Base-by-base conservation (phyloP, 2,888 invertebrate species). In the Lasioglossum zephyrum region DNA sequence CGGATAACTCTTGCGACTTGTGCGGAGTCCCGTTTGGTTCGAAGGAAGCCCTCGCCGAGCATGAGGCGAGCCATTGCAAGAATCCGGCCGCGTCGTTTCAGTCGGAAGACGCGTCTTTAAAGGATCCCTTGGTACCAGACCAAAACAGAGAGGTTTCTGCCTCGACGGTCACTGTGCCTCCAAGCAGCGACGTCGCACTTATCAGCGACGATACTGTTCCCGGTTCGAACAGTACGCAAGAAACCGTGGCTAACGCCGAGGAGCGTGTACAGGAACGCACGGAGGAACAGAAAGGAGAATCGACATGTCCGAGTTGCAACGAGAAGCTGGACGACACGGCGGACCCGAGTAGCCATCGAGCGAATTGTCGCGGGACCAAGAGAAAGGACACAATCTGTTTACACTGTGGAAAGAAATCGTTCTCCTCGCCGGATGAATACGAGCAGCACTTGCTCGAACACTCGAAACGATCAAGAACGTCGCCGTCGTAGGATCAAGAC, bases 341-440 rank as follows among this genome's bases (percentile, higher is more conserved):
- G 47, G 86, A 85, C 36, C 60, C 72, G 2, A 78, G 69, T 4
- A 16, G 76, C 13, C 81, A 85, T 70, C 81, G 76, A 18, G 73
- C 81, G 69, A 78, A 79, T 70, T 76, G 76, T 53, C 75, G 66
- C 2, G 53, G 77, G 47, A 53, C 26, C n/a, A 81, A 83, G n/a
- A 75, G 81, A 8, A 84, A 84, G 4, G 88, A 87, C 4, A 53
- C 74, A 11, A 85, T 66, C 13, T 63, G 63, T 47, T 81, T 85
- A 69, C 70, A 83, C 5, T 74, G 85, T 22, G 87, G 79, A 22
- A 74, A 85, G n/a, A 75, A 73, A 6, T 57, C 72, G 9, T 87
- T 83, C 13, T 13, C 49, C 13, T 78, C 88, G 5, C 3, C 63
- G 41, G 87, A 87, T 4, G 85, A 87, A 9, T 86, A 88, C 47